Evolutionary conservation across 2,113 vertebrate species (phyloP), one percentile per base, ranked within the genome.

Genomic region (Macrotus californicus): DNA sequence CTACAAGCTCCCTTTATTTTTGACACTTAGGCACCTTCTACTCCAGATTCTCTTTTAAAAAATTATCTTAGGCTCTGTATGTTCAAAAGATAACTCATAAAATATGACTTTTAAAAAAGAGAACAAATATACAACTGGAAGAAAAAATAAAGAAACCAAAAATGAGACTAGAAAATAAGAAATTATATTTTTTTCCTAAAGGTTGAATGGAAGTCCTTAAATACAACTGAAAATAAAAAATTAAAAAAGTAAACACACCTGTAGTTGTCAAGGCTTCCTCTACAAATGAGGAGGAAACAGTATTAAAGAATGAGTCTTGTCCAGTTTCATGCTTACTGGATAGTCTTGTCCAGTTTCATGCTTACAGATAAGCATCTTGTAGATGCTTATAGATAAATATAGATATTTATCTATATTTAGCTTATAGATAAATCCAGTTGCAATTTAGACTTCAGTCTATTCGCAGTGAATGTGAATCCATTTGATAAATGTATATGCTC

Each of bases 401-500:
- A n/a, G n/a, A n/a, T n/a, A n/a, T n/a, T n/a, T n/a, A n/a, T n/a
- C n/a, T n/a, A n/a, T n/a, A n/a, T n/a, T n/a, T n/a, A n/a, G n/a
- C n/a, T n/a, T 97, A 7, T 87, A 66, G 91, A 70, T 34, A 97
- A 59, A 97, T 96, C 52, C 67, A 52, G 85, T 96, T 95, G 59
- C 70, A 81, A 11, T 50, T 43, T 79, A 77, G 89, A 90, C 86
- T 95, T 93, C 50, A 93, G 26, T 95, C 76, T 46, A 67, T 87
- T 93, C 36, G 69, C 80, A 96, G 75, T 43, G 52, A 94, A 61
- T 76, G 2, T 87, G 83, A 79, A 72, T 96, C 95, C 95, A 70
- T 95, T 97, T 80, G 94, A 90, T 94, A 97, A 96, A 88, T 87
- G 77, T 89, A 83, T 88, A 96, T 82, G 29, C 6, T 83, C 59